Base-by-base conservation (phyloP, 2,113 vertebrate genomes). In the Myiozetetes cayanensis region DNA sequence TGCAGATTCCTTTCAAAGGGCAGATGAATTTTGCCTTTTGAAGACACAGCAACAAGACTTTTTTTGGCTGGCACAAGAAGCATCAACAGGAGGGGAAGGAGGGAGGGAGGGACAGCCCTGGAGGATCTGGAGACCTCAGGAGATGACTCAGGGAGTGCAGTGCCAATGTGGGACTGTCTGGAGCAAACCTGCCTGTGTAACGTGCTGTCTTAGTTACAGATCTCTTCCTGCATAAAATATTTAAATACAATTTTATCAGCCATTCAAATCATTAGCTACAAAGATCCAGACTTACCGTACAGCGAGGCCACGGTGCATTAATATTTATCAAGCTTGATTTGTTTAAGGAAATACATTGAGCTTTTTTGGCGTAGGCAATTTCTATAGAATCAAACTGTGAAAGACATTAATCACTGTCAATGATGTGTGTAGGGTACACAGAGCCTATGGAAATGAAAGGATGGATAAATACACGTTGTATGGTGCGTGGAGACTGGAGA, bases 321-420 rank as follows among this genome's bases (percentile, higher is more conserved):
- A 97, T 97, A 98, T 97, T 97, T 96, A 97, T 96, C 68, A 66
- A 20, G 76, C 94, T 87, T 94, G 90, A 96, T 97, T 96, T 96
- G 95, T 94, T 96, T 95, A 92, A 59, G 88, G 86, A 95, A 97
- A 73, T 37, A 67, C 95, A 89, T 28, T 11, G 65, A 90, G 94
- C 94, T 91, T 82, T 82, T 86, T 67, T 68, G 89, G 94, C 3
- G 4, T 4, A 31, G 89, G 93, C 89, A 81, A 86, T 91, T 97
- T 61, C 82, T 79, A 22, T 9, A 74, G 87, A 73, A 93, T 89
- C 94, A 86, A 77, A 90, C 33, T 86, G 88, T 83, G 90, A 87
- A 74, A 96, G 52, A 85, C 87, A 80, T 93, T 83, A 87, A 87
- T 91, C 77, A 39, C 12, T 49, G 62, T 35, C 87, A 67, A 1